A percentile compares a stretch with the other conserved stretches of the same genome.
These are phyloP conservation scores for Troides oblongomaculatus DNA, from an alignment of 2,888 invertebrate genomes.

Conservation along the genomic window DNA sequence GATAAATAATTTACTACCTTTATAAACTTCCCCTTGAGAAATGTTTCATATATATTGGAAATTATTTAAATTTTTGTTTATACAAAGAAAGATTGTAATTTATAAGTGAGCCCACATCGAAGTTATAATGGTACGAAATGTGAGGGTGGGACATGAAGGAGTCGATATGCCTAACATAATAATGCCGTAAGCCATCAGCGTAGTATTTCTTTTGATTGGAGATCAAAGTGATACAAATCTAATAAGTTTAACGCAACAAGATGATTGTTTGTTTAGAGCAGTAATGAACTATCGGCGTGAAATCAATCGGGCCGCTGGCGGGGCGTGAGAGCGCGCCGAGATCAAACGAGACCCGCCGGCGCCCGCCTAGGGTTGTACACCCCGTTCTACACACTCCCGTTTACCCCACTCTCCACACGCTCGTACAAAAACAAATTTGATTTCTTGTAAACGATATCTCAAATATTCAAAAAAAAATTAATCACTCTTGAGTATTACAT, in stretches of 20 bases:
- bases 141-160: not conserved
- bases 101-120: no score
- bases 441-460: no score
- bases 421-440: no score
- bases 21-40: no score
- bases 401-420: not conserved
- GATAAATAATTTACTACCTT: no score
- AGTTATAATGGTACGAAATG: no score
- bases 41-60: no score
- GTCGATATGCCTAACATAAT: slow-evolving; percentile 1
- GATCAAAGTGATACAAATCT: slow-evolving; percentile 31
- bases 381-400: not conserved
- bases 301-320: slow-evolving; percentile 43
- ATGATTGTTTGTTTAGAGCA: slow-evolving; percentile 37
- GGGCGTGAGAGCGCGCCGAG: slow-evolving; percentile 44
- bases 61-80: no score
- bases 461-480: no score
- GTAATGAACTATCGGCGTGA: slow-evolving; percentile 43
- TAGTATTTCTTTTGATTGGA: slow-evolving; percentile 29
- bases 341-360: slow-evolving; percentile 42
- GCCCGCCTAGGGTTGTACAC: slow-evolving; percentile 35
- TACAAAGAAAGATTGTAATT: no score
- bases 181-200: slow-evolving; percentile 17
- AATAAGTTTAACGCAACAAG: slow-evolving; percentile 31
- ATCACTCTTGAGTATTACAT: no score